Base-by-base conservation (phyloP, 2,797 vertebrate genomes). In the Falco naumanni region DNA sequence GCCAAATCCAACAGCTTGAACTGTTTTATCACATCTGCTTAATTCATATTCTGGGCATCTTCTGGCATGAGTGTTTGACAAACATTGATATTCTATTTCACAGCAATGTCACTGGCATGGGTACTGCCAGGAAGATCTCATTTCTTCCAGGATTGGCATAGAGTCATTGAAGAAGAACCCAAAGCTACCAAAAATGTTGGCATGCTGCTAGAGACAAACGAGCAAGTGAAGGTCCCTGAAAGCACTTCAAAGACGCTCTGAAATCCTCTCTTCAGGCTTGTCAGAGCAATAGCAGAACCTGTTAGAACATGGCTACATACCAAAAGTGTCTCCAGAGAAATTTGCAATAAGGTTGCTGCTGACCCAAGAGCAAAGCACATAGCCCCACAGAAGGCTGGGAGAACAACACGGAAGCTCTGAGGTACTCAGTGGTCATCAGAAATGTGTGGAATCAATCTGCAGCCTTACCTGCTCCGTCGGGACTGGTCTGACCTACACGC, bases 361-460 rank as follows among this genome's bases (percentile, higher is more conserved):
- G 65, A 39, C 8, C 22, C 25, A 24, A 22, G 6, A 82, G 14
- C 11, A 74, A 70, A 64, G 25, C 28, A 33, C 2, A 2, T 12
- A 84, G 66, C 5, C 33, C 25, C 15, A 8, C 0, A 0, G 11
- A 20, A 56, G 26, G 17, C 29, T 26, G 11, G 24, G 7, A 47
- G 64, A 60, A 28, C 22, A 70, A 47, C 9, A 71, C 8, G 7
- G 6, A 74, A 61, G 29, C 4, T 90, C 33, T 0, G 0, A 66
- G 45, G 53, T 22, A 41, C 11, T 11, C 4, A 1, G 24, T 1
- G 1, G 10, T 72, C 37, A 41, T 21, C 53, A 29, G 25, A 86
- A 93, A 77, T 25, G 15, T 21, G 16, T 66, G 50, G 75, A 45
- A 84, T 51, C 43, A 47, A 28, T 15, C 33, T n/a, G 13, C 37